These are phyloP conservation scores for Heliconius aoede DNA, from an alignment of 2,888 invertebrate species.

Conservation along the genomic window DNA sequence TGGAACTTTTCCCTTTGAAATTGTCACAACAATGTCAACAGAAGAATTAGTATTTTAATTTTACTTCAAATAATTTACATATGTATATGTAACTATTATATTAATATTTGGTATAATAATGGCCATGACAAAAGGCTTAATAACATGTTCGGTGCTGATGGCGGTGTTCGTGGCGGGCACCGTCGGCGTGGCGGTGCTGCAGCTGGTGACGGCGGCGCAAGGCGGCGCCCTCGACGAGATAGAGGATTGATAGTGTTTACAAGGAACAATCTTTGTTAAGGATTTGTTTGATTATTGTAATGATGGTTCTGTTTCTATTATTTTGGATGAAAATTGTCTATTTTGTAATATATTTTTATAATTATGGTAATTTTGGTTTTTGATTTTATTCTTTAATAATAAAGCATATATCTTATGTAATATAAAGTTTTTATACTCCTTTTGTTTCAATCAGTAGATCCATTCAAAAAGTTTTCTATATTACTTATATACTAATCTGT, in stretches of 20 bases:
- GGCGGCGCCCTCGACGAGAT: not conserved
- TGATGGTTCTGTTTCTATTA: not conserved
- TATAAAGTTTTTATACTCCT: not conserved
- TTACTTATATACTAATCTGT: too few species aligned
- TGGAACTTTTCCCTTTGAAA: not conserved
- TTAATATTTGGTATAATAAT: slow-evolving; percentile 6
- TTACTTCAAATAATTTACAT: not conserved
- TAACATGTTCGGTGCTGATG: slow-evolving; percentile 64
- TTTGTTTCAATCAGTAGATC: not conserved
- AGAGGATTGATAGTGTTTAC: not conserved
- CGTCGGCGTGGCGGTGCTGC: slow-evolving; percentile 56
- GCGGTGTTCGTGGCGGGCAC: slow-evolving; percentile 60
- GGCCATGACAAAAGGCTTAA: slow-evolving; percentile 59
- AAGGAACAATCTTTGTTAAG: not conserved
- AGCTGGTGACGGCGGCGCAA: slow-evolving; percentile 55
- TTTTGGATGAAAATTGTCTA: not conserved
- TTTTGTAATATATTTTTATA: not conserved
- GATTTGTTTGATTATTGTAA: not conserved
- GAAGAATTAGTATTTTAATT: not conserved
- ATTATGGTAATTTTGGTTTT: not conserved
- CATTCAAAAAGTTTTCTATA: not conserved
- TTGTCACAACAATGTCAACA: slow-evolving; percentile 10
- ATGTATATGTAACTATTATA: not conserved
- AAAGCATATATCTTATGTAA: not conserved
- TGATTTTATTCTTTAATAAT: not conserved